Percentiles rank a stretch among this genome's conserved stretches.
Evolutionary conservation across 2,113 vertebrate genomes (phyloP).

Genomic region (Tragelaphus imberbis): DNA sequence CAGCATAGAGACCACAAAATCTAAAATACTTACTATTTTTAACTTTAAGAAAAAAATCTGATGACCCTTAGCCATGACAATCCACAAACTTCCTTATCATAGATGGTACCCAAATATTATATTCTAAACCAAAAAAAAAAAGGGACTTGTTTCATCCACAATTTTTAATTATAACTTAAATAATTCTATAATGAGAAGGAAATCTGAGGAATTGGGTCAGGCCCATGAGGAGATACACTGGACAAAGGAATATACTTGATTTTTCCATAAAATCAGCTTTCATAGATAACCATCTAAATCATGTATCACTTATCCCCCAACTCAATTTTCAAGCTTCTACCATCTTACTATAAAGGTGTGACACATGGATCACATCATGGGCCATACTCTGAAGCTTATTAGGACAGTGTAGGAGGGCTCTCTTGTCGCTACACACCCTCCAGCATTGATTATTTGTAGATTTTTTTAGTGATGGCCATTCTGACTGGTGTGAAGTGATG

Average conservation of each 20-base stretch:
- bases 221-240: not conserved
- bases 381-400: not conserved
- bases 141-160: not conserved
- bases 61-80: not conserved
- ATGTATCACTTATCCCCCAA: not conserved
- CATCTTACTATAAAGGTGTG: not conserved
- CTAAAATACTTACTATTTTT: not conserved
- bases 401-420: not conserved
- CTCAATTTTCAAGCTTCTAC: not conserved
- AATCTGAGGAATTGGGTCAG: not conserved
- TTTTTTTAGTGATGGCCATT: not conserved
- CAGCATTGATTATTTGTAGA: not conserved
- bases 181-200: not conserved
- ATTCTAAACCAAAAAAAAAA: not conserved
- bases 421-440: accelerated
- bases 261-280: not conserved
- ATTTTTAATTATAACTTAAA: not conserved
- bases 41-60: not conserved
- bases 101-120: not conserved
- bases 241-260: not conserved
- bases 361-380: not conserved
- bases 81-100: not conserved
- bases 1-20: not conserved
- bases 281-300: not conserved
- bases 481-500: not conserved